A percentile compares a stretch with the other conserved stretches of the same genome.
Conservation (phyloP, 2,797 vertebrate species). For the Aratinga solstitialis region DNA sequence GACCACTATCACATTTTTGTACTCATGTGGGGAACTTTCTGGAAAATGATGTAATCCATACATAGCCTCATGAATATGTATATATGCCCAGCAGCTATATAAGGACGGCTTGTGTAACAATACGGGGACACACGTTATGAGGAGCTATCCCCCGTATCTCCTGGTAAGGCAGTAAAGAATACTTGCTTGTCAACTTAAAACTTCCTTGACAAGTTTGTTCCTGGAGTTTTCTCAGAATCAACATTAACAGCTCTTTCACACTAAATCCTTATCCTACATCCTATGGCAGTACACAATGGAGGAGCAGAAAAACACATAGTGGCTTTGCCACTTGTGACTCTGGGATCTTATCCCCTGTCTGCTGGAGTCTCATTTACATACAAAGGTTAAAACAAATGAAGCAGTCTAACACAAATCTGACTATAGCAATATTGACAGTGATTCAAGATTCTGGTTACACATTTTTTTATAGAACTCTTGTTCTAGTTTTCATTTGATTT, state of each 20-base stretch:
- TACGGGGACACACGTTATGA: too few relatives aligned
- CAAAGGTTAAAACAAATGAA: slow-evolving; percentile 13
- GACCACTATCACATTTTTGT: too few relatives aligned
- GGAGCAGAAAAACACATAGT: not conserved
- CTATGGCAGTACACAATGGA: not conserved
- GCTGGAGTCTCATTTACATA: not conserved
- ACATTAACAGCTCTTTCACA: not conserved
- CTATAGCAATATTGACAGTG: not conserved
- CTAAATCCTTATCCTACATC: not conserved
- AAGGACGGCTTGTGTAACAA: too few relatives aligned
- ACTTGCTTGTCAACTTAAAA: too few relatives aligned
- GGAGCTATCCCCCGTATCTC: too few relatives aligned
- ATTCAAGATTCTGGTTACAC: not conserved
- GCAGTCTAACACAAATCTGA: not conserved
- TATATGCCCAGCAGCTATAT: too few relatives aligned
- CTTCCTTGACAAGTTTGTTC: too few relatives aligned
- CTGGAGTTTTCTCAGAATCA: too few relatives aligned
- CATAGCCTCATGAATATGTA: too few relatives aligned
- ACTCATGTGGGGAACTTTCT: too few relatives aligned
- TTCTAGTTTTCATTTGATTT: not conserved
- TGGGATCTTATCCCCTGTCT: not conserved
- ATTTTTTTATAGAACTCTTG: not conserved
- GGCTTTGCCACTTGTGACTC: not conserved
- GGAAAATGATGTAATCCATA: too few relatives aligned
- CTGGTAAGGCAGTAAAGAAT: too few relatives aligned